These are phyloP conservation scores for Toxotes chatareus DNA, from an alignment of 2,113 vertebrate genomes.

Conservation along the genomic window DNA sequence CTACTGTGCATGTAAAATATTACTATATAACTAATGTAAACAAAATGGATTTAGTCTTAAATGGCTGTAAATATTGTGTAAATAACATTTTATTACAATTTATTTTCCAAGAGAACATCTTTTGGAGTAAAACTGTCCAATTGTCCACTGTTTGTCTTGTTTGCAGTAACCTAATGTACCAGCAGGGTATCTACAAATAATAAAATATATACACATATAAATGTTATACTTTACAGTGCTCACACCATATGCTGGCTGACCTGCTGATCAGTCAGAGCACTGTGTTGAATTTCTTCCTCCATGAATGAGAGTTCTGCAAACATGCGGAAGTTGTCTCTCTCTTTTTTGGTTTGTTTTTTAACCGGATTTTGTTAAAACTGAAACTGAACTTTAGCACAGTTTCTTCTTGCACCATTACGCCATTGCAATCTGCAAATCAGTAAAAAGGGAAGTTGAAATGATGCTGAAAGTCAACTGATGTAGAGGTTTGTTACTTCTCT, in stretches of 20 bases:
- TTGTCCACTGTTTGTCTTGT: neutral
- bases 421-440: neutral
- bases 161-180: neutral
- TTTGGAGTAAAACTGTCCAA: no score
- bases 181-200: neutral
- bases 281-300: no score
- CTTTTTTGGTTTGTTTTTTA: no score
- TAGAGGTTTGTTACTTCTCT: neutral
- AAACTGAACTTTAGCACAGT: neutral
- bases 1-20: neutral
- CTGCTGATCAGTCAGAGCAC: neutral
- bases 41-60: no score
- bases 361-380: neutral
- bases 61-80: no score
- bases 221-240: neutral
- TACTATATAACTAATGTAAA: no score
- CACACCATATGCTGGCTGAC: constrained; percentile 54
- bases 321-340: no score
- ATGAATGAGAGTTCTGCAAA: no score
- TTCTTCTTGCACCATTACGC: neutral
- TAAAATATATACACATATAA: neutral
- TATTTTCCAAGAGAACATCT: no score
- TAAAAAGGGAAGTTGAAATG: neutral
- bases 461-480: neutral
- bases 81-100: no score